phyloP scores from a whole-genome alignment of 2,797 vertebrate species.

The Phoxinus dragarum region DNA sequence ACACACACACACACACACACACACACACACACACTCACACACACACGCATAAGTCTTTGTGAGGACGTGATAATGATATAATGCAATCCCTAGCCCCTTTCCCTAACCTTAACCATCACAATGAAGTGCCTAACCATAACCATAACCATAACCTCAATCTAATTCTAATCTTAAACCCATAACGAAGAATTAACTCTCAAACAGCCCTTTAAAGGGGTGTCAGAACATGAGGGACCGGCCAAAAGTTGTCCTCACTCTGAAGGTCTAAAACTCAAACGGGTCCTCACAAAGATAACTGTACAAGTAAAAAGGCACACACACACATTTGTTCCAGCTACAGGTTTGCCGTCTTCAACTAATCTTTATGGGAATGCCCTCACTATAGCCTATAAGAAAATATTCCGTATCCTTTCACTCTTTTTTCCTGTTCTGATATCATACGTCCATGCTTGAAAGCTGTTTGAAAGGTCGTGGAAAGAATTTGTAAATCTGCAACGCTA shows the following conservation, averaged over 20 bases:
- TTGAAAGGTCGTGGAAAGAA: slow-evolving; percentile 24
- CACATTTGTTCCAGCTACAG: slow-evolving; percentile 57
- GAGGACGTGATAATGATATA: neutral
- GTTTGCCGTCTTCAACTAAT: slow-evolving; percentile 45
- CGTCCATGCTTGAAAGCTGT: neutral
- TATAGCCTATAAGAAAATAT: slow-evolving; percentile 2
- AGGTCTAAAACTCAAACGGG: neutral
- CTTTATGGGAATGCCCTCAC: slow-evolving; percentile 53
- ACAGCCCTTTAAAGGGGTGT: neutral
- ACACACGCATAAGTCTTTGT: neutral
- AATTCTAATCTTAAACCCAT: neutral
- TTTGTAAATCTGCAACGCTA: neutral
- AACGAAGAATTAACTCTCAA: neutral
- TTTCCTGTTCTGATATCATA: neutral
- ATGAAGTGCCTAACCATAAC: no score
- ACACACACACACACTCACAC: no score
- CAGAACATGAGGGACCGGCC: neutral
- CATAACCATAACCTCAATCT: neutral
- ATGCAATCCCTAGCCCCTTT: neutral
- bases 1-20: slow-evolving; percentile 22
- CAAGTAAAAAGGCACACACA: slow-evolving; percentile 11
- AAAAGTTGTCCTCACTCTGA: neutral
- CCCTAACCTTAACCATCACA: neutral
- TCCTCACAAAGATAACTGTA: neutral
- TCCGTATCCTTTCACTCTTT: slow-evolving; percentile 11